These are phyloP conservation scores for Thelaira solivaga DNA, from an alignment of 2,888 invertebrate species.

Conservation along the genomic window DNA sequence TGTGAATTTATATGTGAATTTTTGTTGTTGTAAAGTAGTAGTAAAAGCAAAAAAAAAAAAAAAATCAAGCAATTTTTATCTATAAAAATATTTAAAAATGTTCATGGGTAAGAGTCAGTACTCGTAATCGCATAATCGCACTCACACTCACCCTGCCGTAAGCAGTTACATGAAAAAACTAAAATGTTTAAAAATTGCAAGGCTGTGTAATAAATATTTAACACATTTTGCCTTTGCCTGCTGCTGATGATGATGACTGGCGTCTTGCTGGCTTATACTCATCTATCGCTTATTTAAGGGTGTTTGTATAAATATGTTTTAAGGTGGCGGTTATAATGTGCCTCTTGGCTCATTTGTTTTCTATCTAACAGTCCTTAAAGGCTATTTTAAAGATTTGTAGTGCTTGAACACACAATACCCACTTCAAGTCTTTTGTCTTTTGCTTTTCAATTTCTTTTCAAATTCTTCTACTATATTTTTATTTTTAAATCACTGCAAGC, in stretches of 20 bases:
- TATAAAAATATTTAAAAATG: constrained; percentile 21
- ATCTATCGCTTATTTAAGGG: background rate
- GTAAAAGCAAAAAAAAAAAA: background rate
- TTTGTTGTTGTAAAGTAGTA: constrained; percentile 34
- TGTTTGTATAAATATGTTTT: background rate
- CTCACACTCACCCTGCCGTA: too few species aligned
- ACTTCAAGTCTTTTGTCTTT: constrained; percentile 45
- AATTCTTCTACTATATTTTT: constrained; percentile 8
- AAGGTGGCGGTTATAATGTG: background rate
- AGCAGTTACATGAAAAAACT: too few species aligned
- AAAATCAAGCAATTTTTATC: constrained; percentile 39
- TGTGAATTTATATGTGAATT: constrained; percentile 45
- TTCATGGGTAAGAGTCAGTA: background rate
- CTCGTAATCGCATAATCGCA: too few species aligned
- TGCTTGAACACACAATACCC: constrained; percentile 49
- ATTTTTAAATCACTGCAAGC: background rate
- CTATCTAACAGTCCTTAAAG: constrained; percentile 64
- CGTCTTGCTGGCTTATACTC: constrained; percentile 24
- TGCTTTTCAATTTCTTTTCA: background rate
- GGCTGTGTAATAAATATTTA: constrained; percentile 10
- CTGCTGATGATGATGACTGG: constrained; percentile 23
- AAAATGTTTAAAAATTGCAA: too few species aligned
- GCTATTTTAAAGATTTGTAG: constrained; percentile 64
- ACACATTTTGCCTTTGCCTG: constrained; percentile 42
- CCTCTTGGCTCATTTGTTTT: constrained; percentile 62